Conservation (phyloP, 2,113 vertebrate genomes). For the Kryptolebias marmoratus region DNA sequence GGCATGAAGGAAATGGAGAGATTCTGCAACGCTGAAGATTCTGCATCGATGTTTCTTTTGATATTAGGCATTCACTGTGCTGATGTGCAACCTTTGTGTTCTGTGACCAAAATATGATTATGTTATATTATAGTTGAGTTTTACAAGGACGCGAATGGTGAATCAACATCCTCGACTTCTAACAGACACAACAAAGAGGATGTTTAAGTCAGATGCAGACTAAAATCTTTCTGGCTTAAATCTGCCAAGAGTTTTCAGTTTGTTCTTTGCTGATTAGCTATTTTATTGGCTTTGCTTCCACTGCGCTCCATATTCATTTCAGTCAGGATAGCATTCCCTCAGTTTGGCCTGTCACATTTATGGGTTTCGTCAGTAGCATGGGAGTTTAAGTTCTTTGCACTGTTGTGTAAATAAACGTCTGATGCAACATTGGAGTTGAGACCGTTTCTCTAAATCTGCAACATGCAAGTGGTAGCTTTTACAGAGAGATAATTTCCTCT, state of each 20-base stretch:
- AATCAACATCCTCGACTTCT: constrained; percentile 25
- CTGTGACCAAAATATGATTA: constrained; percentile 59
- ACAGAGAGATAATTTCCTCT: background rate
- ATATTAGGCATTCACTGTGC: constrained; percentile 46
- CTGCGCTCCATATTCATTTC: background rate
- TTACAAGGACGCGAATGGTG: constrained; percentile 19
- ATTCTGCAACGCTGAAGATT: constrained; percentile 42
- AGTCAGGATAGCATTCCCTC: background rate
- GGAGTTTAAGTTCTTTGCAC: background rate
- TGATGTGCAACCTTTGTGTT: constrained; percentile 41
- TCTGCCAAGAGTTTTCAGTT: background rate
- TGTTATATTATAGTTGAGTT: constrained; percentile 49
- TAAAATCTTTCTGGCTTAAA: constrained; percentile 5
- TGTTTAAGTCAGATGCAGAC: constrained; percentile 25
- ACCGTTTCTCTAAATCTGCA: background rate
- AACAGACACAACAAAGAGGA: constrained; percentile 36
- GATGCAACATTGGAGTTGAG: background rate
- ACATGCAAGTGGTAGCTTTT: background rate
- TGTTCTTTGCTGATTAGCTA: background rate
- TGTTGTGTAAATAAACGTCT: background rate
- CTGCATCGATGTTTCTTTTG: constrained; percentile 30
- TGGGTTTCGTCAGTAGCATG: background rate
- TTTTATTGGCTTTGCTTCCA: background rate
- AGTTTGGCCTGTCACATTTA: background rate
- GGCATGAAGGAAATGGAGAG: constrained; percentile 44